These are phyloP conservation scores for Linyphia triangularis DNA, from an alignment of 2,888 invertebrate genomes.

Conservation along the genomic window DNA sequence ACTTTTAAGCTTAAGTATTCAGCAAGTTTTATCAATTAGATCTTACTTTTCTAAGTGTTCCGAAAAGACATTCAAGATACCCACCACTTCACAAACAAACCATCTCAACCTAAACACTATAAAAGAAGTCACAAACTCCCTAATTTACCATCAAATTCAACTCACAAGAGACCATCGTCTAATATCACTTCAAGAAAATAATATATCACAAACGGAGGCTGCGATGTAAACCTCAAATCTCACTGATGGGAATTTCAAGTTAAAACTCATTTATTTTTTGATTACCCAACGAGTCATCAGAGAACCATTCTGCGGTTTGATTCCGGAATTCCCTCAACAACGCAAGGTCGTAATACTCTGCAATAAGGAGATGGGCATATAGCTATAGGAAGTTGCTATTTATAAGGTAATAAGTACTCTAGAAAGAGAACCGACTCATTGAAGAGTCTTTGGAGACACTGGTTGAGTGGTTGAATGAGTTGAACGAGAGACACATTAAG, in stretches of 20 bases:
- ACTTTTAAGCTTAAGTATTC: too few species aligned
- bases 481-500: too few species aligned
- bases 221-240: not conserved
- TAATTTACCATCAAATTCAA: not conserved
- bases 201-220: not conserved
- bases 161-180: not conserved
- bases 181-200: not conserved
- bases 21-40: not conserved
- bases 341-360: not conserved
- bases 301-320: constrained; percentile 23
- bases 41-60: not conserved
- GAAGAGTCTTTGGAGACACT: not conserved
- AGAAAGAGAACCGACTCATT: not conserved
- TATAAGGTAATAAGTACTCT: constrained; percentile 7
- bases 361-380: constrained; percentile 11
- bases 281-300: constrained; percentile 33
- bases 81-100: not conserved
- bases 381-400: constrained; percentile 30
- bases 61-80: not conserved
- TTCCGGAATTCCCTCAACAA: not conserved
- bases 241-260: constrained; percentile 1
- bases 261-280: constrained; percentile 26
- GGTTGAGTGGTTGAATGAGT: too few species aligned
- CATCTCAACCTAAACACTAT: constrained; percentile 5
- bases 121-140: not conserved